Conservation (phyloP, 2,113 vertebrate species). For the Zapus hudsonius region DNA sequence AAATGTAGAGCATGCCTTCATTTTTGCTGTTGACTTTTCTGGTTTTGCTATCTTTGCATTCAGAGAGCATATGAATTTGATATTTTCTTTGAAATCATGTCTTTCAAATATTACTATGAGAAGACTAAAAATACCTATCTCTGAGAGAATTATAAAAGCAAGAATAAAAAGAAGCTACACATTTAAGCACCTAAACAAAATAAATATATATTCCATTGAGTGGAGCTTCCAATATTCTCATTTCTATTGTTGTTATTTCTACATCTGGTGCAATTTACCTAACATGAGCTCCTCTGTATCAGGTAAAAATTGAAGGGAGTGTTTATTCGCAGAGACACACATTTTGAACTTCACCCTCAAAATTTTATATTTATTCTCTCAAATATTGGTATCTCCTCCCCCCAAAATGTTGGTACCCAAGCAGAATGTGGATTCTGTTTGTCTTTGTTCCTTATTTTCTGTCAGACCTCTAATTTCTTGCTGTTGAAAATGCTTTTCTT, state of each 20-base stretch:
- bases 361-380: background rate
- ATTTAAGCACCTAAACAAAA: background rate
- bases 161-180: slow-evolving; percentile 1
- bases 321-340: background rate
- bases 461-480: background rate
- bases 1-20: background rate
- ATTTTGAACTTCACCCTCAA: background rate
- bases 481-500: background rate
- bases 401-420: background rate
- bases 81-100: background rate
- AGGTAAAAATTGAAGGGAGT: background rate
- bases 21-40: slow-evolving; percentile 15
- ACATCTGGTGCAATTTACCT: background rate
- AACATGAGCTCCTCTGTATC: background rate
- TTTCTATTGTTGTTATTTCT: slow-evolving; percentile 28
- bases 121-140: background rate
- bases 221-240: background rate
- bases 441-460: background rate
- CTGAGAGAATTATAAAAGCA: background rate
- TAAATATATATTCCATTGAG: background rate
- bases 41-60: background rate
- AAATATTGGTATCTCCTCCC: background rate
- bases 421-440: background rate
- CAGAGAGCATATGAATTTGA: background rate
- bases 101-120: background rate